Base-by-base conservation (phyloP, 2,113 vertebrate species). In the Paratilapia polleni region DNA sequence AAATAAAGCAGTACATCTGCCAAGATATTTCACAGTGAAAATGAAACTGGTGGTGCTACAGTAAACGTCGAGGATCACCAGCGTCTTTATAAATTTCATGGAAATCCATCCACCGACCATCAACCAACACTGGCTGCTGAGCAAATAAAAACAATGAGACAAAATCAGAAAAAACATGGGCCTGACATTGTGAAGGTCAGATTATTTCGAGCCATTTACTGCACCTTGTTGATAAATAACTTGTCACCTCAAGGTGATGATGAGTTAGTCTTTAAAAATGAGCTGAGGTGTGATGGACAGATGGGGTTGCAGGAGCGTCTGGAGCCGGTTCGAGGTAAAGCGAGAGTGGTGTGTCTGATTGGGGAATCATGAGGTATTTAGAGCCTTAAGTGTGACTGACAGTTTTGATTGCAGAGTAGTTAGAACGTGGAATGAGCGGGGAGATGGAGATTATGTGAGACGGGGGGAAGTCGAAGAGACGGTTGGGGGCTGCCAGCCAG, bases 301-400 rank as follows among this genome's bases (percentile, higher is more conserved):
- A 76, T 52, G 76, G 63, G 88, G 83, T 79, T 13, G 64, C 43
- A 49, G 83, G 57, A 49, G 81, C 36, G 28, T 34, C 76, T 76
- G 56, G 56, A 88, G 80, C 52, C 80, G 6, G 59, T 74, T 47
- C 28, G 75, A 83, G 77, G 83, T 86, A 62, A 78, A 85, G 77
- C 56, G 15, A 70, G 47, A 70, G 38, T 31, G 87, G 81, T 82
- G 87, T 87, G 81, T 85, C 88, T 91, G 91, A 93, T 93, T 89
- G 88, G 80, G 77, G 84, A 91, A 75, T 80, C 12, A 41, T 68
- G 24, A 87, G 86, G 87, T 89, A 74, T 92, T 92, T 91, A 86
- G 79, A 78, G 80, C 81, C 85, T 84, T 83, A 92, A 94, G 84
- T 91, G 92, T 92, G 93, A 95, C 81, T 92, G 94, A 89, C 92